Evolutionary conservation across 2,888 invertebrate genomes (phyloP), one percentile per base, ranked within the genome.

Genomic region (Chymomyza amoena): DNA sequence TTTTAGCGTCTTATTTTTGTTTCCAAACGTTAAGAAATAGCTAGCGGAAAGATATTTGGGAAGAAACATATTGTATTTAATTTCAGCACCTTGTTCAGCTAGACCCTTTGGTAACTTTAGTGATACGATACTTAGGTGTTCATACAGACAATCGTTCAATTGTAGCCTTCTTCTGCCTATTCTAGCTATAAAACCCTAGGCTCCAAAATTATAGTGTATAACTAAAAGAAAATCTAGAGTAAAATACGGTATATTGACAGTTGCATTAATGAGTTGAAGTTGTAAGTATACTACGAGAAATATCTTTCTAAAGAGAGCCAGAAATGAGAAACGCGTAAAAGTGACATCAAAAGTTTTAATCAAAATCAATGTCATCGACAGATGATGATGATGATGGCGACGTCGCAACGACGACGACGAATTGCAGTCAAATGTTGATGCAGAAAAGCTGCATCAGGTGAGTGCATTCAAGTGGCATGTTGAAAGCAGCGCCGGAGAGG

Each of bases 341-440:
- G 25, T 54, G 16, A 6, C 63, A 32, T 77, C 65, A 75, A 87
- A 87, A 75, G 79, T 79, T 73, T 76, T 74, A 74, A 85, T 78
- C 76, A 79, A 77, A 78, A 81, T 88, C 86, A 89, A 89, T 86
- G 89, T 85, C 87, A 79, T 50, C 65, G 16, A 39, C 87, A 80
- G 80, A 7, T 32, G 32, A 32, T 32, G 32, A 32, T 32, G 32
- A 32, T 2, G 9, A 74, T 81, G 71, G 13, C 39, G 39, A 75
- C 84, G 72, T n/a, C n/a, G n/a, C n/a, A n/a, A 80, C 28, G 7
- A 73, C 84, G 72, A 45, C 39, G 39, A 75, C 84, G 72, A 80
- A 72, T 77, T 81, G 70, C 81, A 75, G 15, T 74, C 73, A 69
- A 68, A 63, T 59, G n/a, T 50, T 68, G 7, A 18, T 45, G 4